A percentile compares a stretch with the other conserved stretches of the same genome.
Evolutionary conservation across 92 coral and sea anemone species (phyloP).

Genomic region (Epizoanthus illoricatus): DNA sequence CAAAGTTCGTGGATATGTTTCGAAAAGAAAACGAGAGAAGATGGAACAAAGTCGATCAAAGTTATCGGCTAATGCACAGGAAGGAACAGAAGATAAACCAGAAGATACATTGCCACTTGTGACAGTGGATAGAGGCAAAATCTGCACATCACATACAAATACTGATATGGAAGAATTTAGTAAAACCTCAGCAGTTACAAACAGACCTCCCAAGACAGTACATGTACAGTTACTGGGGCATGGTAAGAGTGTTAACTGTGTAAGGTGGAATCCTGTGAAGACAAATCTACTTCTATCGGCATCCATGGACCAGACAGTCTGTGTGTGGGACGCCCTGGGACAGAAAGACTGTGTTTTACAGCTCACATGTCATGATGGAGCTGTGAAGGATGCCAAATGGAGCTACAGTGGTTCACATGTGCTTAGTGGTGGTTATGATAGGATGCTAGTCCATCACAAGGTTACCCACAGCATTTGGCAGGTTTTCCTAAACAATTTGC

Average conservation of each 20-base stretch:
- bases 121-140: not conserved
- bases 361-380: conserved; percentile 69
- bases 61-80: not conserved
- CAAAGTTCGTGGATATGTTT: conserved; percentile 45
- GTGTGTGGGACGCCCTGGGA: conserved; percentile 76
- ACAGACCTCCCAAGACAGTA: conserved; percentile 60
- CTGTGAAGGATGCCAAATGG: conserved; percentile 90
- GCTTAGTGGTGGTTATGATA: conserved; percentile 95
- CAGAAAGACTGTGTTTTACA: conserved; percentile 50
- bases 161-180: not conserved
- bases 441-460: not conserved
- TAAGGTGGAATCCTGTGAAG: conserved; percentile 71
- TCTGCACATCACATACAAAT: not conserved
- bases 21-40: conserved; percentile 61
- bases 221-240: conserved; percentile 64
- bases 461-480: no score
- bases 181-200: not conserved
- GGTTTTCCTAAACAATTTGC: no score
- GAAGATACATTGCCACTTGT: not conserved
- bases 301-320: conserved; percentile 81
- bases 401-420: conserved; percentile 73
- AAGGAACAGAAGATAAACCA: not conserved
- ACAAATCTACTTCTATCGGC: conserved; percentile 77
- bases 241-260: conserved; percentile 68
- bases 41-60: conserved; percentile 21